Conservation (phyloP, 2,113 vertebrate species). For the Phaetusa simplex region DNA sequence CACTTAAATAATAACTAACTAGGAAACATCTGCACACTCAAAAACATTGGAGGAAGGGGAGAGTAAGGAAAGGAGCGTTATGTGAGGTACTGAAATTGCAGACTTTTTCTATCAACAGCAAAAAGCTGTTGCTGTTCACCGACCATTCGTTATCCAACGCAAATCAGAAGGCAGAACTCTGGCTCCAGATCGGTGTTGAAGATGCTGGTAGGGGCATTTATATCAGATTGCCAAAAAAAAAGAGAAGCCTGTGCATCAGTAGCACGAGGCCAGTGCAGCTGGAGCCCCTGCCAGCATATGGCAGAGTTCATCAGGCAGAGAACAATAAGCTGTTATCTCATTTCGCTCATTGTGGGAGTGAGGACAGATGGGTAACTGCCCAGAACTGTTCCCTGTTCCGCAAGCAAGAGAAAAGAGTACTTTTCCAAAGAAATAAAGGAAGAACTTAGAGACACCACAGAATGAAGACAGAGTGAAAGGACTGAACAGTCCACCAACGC, state of each 20-base stretch:
- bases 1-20: conserved; percentile 78
- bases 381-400: neutral
- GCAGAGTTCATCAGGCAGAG: neutral
- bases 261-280: neutral
- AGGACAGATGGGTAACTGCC: neutral
- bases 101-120: neutral
- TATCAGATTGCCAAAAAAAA: no score
- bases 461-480: neutral
- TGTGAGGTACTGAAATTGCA: neutral
- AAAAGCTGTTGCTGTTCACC: neutral
- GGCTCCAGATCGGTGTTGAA: neutral
- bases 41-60: neutral
- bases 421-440: neutral
- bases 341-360: neutral
- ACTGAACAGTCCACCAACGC: neutral
- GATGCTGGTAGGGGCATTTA: neutral
- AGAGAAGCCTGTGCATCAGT: neutral
- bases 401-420: neutral
- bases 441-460: neutral
- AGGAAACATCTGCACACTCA: conserved; percentile 67
- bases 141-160: neutral
- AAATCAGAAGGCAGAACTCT: neutral
- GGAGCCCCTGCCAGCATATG: neutral
- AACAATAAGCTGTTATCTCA: neutral
- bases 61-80: neutral